Evolutionary conservation across 2,888 invertebrate genomes (phyloP), one percentile per base, ranked within the genome.

Genomic region (Cheilosia vulpina): DNA sequence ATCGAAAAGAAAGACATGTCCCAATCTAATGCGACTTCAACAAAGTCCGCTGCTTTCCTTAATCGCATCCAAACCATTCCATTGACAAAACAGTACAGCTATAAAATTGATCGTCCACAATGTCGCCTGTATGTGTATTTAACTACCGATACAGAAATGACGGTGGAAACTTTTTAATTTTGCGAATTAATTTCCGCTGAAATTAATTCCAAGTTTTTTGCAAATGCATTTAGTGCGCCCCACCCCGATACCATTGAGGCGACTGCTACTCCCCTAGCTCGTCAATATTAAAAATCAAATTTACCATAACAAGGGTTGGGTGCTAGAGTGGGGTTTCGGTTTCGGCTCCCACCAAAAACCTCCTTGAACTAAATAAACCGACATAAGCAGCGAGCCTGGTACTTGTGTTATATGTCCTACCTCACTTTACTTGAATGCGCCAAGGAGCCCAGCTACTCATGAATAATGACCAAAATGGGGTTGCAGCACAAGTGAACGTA

Each of bases 401-500:
- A n/a, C 50, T 57, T 27, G 52, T 53, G 57, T 75, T 69, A 43
- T 65, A 76, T 58, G 58, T 73, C 76, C 60, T 83, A 60, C 76
- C 65, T 76, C 66, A 72, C 75, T 66, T 80, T 68, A 62, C 80
- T 81, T 72, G 80, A 79, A 80, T 85, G 81, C 85, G 85, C 80
- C 80, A 85, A 85, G 81, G 72, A 85, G 72, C 38, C 62, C 62
- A 72, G 75, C 76, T 77, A 68, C 81, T 80, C 81, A 85, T 85
- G 77, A 85, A 85, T 85, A 81, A 85, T 85, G 85, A 80, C 85
- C 85, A 58, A 80, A 81, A 72, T 57, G 85, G 85, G 80, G 68
- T 80, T 80, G 66, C 71, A 66, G 41, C n/a, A 65, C 47, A 15
- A 69, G 34, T 52, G 24, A 62, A 73, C 60, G 41, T 57, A 52